Evolutionary conservation across 2,113 vertebrate species (phyloP).

Genomic region (Marmota flaviventris): DNA sequence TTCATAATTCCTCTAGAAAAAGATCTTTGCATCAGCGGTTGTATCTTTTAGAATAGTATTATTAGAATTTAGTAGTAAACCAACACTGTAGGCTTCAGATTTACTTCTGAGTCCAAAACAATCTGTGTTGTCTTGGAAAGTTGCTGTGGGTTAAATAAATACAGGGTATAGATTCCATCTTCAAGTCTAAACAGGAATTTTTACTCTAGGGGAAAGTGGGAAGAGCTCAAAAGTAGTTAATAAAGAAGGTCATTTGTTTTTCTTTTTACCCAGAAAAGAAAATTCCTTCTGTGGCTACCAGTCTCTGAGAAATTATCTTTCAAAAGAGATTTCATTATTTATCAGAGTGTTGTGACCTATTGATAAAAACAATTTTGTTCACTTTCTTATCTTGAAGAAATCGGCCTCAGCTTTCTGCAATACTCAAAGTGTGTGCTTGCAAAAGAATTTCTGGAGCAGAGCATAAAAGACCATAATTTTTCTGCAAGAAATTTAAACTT

Average conservation of each 20-base stretch:
- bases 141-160: slow-evolving; percentile 65
- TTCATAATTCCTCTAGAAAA: slow-evolving; percentile 71
- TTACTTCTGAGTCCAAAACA: slow-evolving; percentile 79
- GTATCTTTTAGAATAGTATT: slow-evolving; percentile 77
- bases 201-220: slow-evolving; percentile 81
- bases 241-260: slow-evolving; percentile 69
- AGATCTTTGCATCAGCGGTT: slow-evolving; percentile 79
- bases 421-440: slow-evolving; percentile 90
- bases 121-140: slow-evolving; percentile 69
- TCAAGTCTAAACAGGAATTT: slow-evolving; percentile 78
- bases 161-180: slow-evolving; percentile 76
- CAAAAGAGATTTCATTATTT: slow-evolving; percentile 83
- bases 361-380: slow-evolving; percentile 85
- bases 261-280: slow-evolving; percentile 74
- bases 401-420: slow-evolving; percentile 93
- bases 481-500: slow-evolving; percentile 85
- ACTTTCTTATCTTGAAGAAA: slow-evolving; percentile 89
- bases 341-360: slow-evolving; percentile 83
- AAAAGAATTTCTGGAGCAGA: slow-evolving; percentile 89
- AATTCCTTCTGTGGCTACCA: slow-evolving; percentile 77
- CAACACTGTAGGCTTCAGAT: slow-evolving; percentile 67
- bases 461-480: slow-evolving; percentile 87
- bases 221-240: slow-evolving; percentile 82
- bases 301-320: slow-evolving; percentile 85
- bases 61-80: slow-evolving; percentile 78